Conservation (phyloP, 2,888 invertebrate species). For the Coecobrya sp. region DNA sequence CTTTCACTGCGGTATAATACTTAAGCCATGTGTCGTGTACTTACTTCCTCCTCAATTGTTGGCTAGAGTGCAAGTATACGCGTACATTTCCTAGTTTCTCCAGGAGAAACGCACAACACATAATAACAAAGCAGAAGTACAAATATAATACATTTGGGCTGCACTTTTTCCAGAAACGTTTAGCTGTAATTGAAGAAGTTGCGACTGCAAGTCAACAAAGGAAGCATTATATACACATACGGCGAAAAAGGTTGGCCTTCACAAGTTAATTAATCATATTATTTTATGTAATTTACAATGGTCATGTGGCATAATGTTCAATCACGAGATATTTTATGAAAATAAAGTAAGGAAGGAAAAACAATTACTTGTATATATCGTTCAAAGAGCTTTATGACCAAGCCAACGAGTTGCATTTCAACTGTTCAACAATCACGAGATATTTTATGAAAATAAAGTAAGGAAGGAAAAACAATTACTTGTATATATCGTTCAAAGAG, state of each 20-base stretch:
- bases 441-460: background rate
- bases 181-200: background rate
- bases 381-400: too few relatives aligned
- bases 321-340: background rate
- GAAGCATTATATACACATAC: background rate
- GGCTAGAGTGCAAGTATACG: background rate
- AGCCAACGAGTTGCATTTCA: too few relatives aligned
- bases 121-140: background rate
- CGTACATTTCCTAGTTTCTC: background rate
- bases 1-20: conserved; percentile 14
- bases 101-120: background rate
- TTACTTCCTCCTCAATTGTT: conserved; percentile 10
- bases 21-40: background rate
- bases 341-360: background rate
- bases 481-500: too few relatives aligned
- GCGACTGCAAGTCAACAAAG: conserved; percentile 31
- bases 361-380: background rate
- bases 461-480: background rate
- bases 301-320: background rate
- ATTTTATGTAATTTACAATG: conserved; percentile 37
- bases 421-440: background rate
- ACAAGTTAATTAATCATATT: conserved; percentile 61
- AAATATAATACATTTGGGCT: background rate
- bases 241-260: conserved; percentile 20
- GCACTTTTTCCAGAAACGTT: background rate